Evolutionary conservation across 2,113 vertebrate species (phyloP).

Genomic region (Colius striatus): DNA sequence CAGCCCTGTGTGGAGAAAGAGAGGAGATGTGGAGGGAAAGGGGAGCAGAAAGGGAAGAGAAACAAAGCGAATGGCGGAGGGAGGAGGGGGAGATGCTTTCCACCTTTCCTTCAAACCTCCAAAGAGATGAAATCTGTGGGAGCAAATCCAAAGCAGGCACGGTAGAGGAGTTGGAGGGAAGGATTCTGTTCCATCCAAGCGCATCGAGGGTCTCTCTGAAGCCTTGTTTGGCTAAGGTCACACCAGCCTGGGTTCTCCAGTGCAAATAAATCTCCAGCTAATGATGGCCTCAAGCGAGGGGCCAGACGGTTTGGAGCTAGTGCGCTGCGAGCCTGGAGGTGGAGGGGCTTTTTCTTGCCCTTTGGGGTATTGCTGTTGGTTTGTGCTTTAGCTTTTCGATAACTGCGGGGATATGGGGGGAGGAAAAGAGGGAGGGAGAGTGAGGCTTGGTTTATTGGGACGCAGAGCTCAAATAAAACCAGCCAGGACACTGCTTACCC

Average conservation of each 20-base stretch:
- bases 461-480: slow-evolving; percentile 26
- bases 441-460: slow-evolving; percentile 8
- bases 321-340: slow-evolving; percentile 87
- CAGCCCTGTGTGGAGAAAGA: not conserved
- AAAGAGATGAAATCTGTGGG: slow-evolving; percentile 78
- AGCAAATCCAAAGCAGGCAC: slow-evolving; percentile 91
- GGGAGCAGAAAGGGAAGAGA: not conserved
- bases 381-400: slow-evolving; percentile 63
- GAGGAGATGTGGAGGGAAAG: not conserved
- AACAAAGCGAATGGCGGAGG: slow-evolving; percentile 24
- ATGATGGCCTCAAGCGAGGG: slow-evolving; percentile 96
- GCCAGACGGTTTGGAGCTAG: slow-evolving; percentile 91
- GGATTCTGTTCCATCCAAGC: slow-evolving; percentile 89
- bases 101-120: slow-evolving; percentile 77
- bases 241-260: slow-evolving; percentile 96
- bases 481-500: not conserved
- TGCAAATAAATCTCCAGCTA: slow-evolving; percentile 99
- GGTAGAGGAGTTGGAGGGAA: slow-evolving; percentile 86
- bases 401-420: slow-evolving; percentile 20
- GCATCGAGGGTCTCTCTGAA: slow-evolving; percentile 88
- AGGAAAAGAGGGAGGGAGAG: not conserved
- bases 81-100: slow-evolving; percentile 42
- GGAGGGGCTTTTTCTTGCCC: slow-evolving; percentile 79
- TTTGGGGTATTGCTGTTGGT: slow-evolving; percentile 75
- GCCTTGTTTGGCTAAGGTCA: slow-evolving; percentile 99